These are phyloP conservation scores for Spatulosminthurus flaviceps DNA, from an alignment of 2,888 invertebrate species.

Conservation along the genomic window DNA sequence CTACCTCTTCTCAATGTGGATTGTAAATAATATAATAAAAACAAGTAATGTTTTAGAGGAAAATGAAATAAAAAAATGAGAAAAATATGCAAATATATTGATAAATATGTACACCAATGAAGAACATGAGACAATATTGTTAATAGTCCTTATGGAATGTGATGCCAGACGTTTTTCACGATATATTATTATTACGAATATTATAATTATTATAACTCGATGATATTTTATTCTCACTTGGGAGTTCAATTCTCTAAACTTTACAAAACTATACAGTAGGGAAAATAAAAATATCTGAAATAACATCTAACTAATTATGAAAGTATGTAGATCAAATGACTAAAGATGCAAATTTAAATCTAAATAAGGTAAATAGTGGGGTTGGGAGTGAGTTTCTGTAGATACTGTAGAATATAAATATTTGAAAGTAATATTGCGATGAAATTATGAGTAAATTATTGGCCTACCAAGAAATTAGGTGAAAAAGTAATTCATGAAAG, in stretches of 20 bases:
- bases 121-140: slow-evolving; percentile 64
- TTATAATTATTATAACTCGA: background rate
- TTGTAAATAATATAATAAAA: slow-evolving; percentile 15
- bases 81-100: slow-evolving; percentile 14
- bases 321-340: too few relatives aligned
- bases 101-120: slow-evolving; percentile 57
- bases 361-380: slow-evolving; percentile 6
- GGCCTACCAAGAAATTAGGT: background rate
- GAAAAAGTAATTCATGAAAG: background rate
- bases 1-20: slow-evolving; percentile 1
- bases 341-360: too few relatives aligned
- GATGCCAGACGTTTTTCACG: slow-evolving; percentile 62
- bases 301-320: background rate
- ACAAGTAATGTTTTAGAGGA: background rate
- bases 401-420: background rate
- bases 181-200: slow-evolving; percentile 30
- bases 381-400: background rate
- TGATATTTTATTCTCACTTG: slow-evolving; percentile 34
- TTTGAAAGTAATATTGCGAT: background rate
- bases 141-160: slow-evolving; percentile 64
- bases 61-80: background rate
- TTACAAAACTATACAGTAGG: slow-evolving; percentile 12
- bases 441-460: slow-evolving; percentile 11
- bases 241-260: slow-evolving; percentile 26
- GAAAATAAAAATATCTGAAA: background rate